Evolutionary conservation across 92 coral and sea anemone genomes (phyloP).

Genomic region (Nematostella vectensis): DNA sequence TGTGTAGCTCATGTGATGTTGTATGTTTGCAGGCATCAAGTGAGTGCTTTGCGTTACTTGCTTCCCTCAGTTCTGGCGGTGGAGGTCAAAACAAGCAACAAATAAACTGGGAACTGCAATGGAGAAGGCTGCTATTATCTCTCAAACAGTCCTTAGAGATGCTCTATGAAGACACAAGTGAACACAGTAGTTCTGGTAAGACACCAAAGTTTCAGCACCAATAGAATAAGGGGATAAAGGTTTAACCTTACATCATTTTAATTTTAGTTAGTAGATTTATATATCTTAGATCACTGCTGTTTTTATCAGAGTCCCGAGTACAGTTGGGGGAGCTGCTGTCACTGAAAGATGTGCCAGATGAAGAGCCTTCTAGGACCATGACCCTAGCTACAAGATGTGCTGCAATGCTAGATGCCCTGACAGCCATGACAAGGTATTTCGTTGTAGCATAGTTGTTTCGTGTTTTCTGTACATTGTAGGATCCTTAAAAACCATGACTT

Average conservation of each 20-base stretch:
- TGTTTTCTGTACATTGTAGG: not conserved
- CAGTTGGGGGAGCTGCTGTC: too few relatives aligned
- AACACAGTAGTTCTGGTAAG: too few relatives aligned
- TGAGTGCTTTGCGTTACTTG: constrained; percentile 54
- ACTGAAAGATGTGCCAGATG: constrained; percentile 30
- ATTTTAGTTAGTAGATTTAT: too few relatives aligned
- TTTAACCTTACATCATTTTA: too few relatives aligned
- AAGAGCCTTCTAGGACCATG: constrained; percentile 58
- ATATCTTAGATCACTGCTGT: too few relatives aligned
- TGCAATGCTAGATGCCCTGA: constrained; percentile 28
- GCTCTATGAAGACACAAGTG: constrained; percentile 17
- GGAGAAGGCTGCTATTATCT: constrained; percentile 35
- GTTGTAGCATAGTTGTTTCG: not conserved
- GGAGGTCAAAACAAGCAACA: constrained; percentile 33
- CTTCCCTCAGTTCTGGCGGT: constrained; percentile 36
- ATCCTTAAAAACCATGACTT: not conserved
- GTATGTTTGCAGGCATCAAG: constrained; percentile 29
- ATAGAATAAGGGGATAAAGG: too few relatives aligned
- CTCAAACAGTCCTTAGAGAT: constrained; percentile 22
- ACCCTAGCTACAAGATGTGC: constrained; percentile 38
- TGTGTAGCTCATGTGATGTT: too few relatives aligned
- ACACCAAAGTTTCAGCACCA: too few relatives aligned
- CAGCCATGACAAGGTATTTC: constrained; percentile 32
- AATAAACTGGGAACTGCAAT: constrained; percentile 59
- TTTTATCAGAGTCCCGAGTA: too few relatives aligned